These are phyloP conservation scores for Drosophila bocqueti DNA, from an alignment of 1,140 invertebrate species.

Conservation along the genomic window DNA sequence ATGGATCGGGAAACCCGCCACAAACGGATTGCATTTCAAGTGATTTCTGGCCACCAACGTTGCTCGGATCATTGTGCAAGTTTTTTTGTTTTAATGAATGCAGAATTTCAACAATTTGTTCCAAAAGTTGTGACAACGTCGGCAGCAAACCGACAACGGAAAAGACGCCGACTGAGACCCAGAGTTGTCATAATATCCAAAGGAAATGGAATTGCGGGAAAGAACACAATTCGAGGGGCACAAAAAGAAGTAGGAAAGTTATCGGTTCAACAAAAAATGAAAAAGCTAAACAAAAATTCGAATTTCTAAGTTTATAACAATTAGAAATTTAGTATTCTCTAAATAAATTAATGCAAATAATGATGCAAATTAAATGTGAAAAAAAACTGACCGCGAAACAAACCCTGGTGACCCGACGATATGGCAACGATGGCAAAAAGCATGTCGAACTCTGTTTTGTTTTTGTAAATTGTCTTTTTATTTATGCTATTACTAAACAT, in stretches of 20 bases:
- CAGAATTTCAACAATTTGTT: constrained; percentile 29
- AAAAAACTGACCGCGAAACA: background rate
- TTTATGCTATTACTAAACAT: constrained; percentile 77
- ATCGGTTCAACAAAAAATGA: background rate
- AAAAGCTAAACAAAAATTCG: background rate
- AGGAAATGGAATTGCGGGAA: background rate
- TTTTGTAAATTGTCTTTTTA: constrained; percentile 60
- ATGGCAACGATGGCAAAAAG: background rate
- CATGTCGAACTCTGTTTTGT: background rate
- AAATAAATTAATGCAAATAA: too few relatives aligned
- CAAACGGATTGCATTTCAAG: background rate
- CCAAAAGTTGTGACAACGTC: constrained; percentile 13
- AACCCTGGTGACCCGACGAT: background rate
- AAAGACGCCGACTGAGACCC: constrained; percentile 9
- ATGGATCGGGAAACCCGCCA: background rate
- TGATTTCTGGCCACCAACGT: background rate
- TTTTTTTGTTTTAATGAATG: background rate
- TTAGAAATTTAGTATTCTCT: background rate
- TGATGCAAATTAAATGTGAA: too few relatives aligned
- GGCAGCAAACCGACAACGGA: constrained; percentile 7
- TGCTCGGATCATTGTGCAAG: constrained; percentile 29
- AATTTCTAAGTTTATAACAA: background rate
- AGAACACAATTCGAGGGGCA: background rate
- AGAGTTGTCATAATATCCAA: constrained; percentile 2
- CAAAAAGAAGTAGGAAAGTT: background rate